These are phyloP conservation scores for Sarcophaga caerulescens DNA, from an alignment of 2,888 invertebrate genomes.

Conservation along the genomic window DNA sequence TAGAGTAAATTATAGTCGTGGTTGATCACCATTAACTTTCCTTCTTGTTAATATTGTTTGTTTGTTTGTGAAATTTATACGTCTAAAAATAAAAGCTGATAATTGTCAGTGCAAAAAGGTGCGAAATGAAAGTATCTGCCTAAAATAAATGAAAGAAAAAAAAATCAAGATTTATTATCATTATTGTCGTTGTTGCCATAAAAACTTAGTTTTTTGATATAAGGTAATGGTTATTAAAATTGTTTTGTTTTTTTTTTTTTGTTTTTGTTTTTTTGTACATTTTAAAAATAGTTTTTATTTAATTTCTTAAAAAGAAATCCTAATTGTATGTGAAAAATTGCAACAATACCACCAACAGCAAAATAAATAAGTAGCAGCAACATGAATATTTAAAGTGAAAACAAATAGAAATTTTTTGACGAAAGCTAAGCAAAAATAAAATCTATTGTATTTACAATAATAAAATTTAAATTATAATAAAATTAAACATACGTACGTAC, in stretches of 20 bases:
- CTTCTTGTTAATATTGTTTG: slow-evolving; percentile 1
- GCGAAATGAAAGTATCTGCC: slow-evolving; percentile 55
- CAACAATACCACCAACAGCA: background rate
- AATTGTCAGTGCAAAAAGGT: slow-evolving; percentile 47
- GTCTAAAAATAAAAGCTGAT: slow-evolving; percentile 52
- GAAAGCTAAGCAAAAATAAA: slow-evolving; percentile 22
- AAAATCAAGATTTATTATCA: slow-evolving; percentile 24
- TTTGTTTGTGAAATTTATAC: background rate
- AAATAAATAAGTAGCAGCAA: background rate
- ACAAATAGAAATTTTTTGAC: slow-evolving; percentile 27
- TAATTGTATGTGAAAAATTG: slow-evolving; percentile 6
- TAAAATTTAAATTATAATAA: background rate
- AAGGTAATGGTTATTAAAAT: background rate
- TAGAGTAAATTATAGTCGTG: too few species aligned
- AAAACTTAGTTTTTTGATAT: background rate
- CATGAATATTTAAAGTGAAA: slow-evolving; percentile 32
- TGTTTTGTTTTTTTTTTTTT: background rate
- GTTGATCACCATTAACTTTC: background rate
- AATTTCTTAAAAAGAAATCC: background rate
- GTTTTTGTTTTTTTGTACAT: background rate
- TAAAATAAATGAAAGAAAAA: slow-evolving; percentile 6
- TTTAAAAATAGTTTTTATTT: background rate
- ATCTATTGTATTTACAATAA: background rate
- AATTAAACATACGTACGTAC: too few species aligned
- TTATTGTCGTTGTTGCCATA: background rate